Conservation (phyloP, 2,888 invertebrate species). For the Sarcophaga carnaria region DNA sequence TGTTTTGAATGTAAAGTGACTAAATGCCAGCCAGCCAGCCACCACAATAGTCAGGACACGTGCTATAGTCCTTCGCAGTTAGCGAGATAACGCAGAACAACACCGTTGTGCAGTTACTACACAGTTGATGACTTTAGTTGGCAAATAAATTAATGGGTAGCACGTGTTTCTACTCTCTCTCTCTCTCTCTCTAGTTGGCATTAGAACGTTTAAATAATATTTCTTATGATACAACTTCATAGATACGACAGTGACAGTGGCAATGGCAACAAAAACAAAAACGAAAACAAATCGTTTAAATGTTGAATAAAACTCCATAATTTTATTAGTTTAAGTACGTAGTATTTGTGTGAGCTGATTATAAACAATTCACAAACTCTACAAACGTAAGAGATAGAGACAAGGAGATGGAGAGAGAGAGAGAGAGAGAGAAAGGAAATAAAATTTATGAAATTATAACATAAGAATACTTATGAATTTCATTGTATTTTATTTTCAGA, state of each 20-base stretch:
- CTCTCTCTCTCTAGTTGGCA: background rate
- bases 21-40: constrained; percentile 49
- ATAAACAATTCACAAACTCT: background rate
- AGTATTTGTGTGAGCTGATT: constrained; percentile 35
- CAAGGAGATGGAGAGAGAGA: background rate
- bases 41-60: constrained; percentile 58
- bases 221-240: background rate
- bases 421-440: background rate
- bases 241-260: background rate
- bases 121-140: constrained; percentile 69
- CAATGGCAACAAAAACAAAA: background rate
- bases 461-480: background rate
- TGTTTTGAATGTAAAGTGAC: constrained; percentile 69
- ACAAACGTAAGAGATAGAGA: background rate
- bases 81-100: constrained; percentile 60
- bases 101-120: constrained; percentile 51
- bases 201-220: no score
- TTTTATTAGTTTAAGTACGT: background rate
- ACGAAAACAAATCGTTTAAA: constrained; percentile 31
- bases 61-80: constrained; percentile 53
- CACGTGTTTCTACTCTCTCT: constrained; percentile 73
- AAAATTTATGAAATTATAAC: constrained; percentile 47
- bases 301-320: background rate
- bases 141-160: constrained; percentile 79
- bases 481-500: background rate